These are phyloP conservation scores for Eumaeus atala DNA, from an alignment of 1,140 invertebrate species.

Conservation along the genomic window DNA sequence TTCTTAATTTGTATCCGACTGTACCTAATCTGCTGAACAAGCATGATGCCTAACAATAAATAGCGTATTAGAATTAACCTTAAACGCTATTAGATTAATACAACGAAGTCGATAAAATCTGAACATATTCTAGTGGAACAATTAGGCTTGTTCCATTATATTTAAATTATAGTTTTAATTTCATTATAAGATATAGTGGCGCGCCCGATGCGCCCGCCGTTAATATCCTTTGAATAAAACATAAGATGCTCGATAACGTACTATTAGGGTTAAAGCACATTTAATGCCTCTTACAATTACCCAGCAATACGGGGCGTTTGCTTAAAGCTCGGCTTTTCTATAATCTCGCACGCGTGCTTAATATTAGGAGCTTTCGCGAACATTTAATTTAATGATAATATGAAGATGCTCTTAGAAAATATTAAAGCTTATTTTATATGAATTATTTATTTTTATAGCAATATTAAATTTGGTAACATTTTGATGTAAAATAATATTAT, in stretches of 20 bases:
- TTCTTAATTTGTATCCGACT: slow-evolving; percentile 56
- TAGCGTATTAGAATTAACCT: slow-evolving; percentile 11
- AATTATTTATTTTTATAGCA: no score
- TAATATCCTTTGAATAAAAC: slow-evolving; percentile 69
- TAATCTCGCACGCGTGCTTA: slow-evolving; percentile 49
- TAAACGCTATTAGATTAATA: slow-evolving; percentile 35
- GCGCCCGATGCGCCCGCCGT: slow-evolving; percentile 38
- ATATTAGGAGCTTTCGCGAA: slow-evolving; percentile 38
- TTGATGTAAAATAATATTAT: no score
- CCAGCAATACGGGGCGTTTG: slow-evolving; percentile 40
- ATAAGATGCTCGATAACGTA: slow-evolving; percentile 63
- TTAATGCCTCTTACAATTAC: slow-evolving; percentile 62
- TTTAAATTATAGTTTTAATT: slow-evolving; percentile 47
- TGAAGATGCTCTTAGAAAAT: slow-evolving; percentile 6
- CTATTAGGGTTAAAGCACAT: slow-evolving; percentile 56
- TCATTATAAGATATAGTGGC: slow-evolving; percentile 50
- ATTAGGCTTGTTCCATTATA: slow-evolving; percentile 35
- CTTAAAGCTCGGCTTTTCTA: slow-evolving; percentile 32
- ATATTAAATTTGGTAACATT: no score
- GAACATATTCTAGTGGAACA: slow-evolving; percentile 2
- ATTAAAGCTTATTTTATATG: background rate
- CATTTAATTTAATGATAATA: slow-evolving; percentile 43
- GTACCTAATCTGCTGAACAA: slow-evolving; percentile 3
- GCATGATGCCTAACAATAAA: no score
- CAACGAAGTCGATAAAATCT: slow-evolving; percentile 14